Evolutionary conservation across 2,797 vertebrate species (phyloP), one percentile per base, ranked within the genome.

Genomic region (Varecia variegata): DNA sequence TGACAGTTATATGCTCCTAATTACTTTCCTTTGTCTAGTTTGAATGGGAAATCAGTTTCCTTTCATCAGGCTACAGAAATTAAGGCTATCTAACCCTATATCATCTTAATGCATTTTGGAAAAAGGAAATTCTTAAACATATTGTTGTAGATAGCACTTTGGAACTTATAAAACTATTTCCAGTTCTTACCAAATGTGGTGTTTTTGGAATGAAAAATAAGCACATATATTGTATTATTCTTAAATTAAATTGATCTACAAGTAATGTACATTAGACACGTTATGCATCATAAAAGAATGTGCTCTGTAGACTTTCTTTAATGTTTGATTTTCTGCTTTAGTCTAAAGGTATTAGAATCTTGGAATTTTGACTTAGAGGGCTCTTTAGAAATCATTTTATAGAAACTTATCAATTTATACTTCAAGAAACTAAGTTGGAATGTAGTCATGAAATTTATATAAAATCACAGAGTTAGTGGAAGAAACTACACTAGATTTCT

Each of bases 401-500:
- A 79, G 40, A 95, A 82, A 70, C n/a, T n/a, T 93, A 50, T 86
- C 38, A 47, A 30, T 93, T 92, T 88, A 47, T 40, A 45, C 2
- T 56, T 43, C 50, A 92, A 79, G 23, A 93, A 92, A 50, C 13
- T 60, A 73, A 90, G 52, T 12, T 68, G 20, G 50, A 43, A 17
- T 73, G 7, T 50, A 45, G 43, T 68, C 60, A 58, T 71, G 32
- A 81, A 92, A 73, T 32, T 45, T 52, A 32, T 17, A 70, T 50
- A 91, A 92, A 92, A 92, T 93, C 43, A 43, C 30, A 87, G 62
- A 47, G 15, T 52, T 97, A 87, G n/a, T 54, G 23, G 27, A 71
- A 65, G 9, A 67, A 54, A 5, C 50, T 80, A 88, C 73, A 20
- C 13, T 83, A 79, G 23, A 92, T 86, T 83, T 82, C 65, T 35